phyloP scores from a whole-genome alignment of 2,113 vertebrate species.

The Phrynosoma blainvillii region DNA sequence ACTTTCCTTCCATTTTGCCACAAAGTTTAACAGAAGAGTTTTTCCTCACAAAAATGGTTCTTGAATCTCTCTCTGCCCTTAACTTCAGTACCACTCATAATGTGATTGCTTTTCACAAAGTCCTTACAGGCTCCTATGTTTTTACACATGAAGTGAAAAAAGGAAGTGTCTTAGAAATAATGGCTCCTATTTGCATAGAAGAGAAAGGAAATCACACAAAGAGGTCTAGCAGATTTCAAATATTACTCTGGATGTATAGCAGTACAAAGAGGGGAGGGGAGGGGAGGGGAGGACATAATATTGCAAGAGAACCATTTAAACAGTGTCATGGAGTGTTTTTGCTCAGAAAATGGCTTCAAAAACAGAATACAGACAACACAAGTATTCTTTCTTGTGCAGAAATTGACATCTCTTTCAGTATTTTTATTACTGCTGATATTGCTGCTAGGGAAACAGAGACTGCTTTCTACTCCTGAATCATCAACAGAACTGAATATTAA shows the following conservation, averaged over 20 bases:
- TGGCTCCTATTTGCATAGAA: conserved; percentile 21
- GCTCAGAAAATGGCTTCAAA: conserved; percentile 52
- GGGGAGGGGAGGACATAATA: neutral
- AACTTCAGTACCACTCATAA: neutral
- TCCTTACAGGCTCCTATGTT: neutral
- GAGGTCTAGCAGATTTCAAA: conserved; percentile 48
- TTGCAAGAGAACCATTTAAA: conserved; percentile 60
- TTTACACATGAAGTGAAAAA: conserved; percentile 20
- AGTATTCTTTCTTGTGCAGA: conserved; percentile 36
- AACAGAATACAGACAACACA: conserved; percentile 64
- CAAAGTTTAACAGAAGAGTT: conserved; percentile 7
- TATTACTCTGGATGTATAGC: conserved; percentile 24
- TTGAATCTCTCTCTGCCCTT: neutral
- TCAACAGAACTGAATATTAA: conserved; percentile 60
- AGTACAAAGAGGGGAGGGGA: conserved; percentile 18
- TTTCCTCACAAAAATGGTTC: neutral
- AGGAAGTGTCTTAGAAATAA: conserved; percentile 32
- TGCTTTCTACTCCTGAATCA: conserved; percentile 53
- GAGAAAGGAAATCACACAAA: conserved; percentile 47
- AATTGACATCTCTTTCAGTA: conserved; percentile 49
- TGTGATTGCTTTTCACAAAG: neutral
- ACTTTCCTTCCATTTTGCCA: neutral
- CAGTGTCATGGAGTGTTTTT: conserved; percentile 56
- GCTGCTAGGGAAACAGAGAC: conserved; percentile 64
- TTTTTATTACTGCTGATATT: conserved; percentile 64